These are phyloP conservation scores for Eueremaeus valkanovi DNA, from an alignment of 2,888 invertebrate genomes.

Conservation along the genomic window DNA sequence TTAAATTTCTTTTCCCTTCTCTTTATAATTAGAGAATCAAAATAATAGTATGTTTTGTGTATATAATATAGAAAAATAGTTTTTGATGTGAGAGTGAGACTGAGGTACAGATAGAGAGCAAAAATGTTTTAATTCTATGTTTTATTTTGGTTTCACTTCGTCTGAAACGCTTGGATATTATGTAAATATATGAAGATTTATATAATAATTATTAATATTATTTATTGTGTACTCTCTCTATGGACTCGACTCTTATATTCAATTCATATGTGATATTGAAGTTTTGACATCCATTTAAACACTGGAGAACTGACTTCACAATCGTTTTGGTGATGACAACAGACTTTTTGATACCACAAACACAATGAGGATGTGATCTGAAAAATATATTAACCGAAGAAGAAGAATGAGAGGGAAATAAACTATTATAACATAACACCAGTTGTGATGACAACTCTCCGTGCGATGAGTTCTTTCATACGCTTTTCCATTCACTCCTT, in stretches of 20 bases:
- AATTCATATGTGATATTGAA: not conserved
- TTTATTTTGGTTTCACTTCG: not conserved
- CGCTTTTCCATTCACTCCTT: not conserved
- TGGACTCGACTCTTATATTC: not conserved
- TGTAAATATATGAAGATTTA: slow-evolving; percentile 1
- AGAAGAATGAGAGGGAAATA: too few relatives aligned
- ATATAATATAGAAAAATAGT: not conserved
- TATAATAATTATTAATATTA: not conserved
- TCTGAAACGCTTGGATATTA: not conserved
- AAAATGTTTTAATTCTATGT: not conserved
- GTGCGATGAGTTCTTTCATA: not conserved
- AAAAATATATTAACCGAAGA: not conserved
- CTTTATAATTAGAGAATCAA: not conserved
- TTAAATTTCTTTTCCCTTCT: too few relatives aligned
- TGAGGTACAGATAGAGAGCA: not conserved
- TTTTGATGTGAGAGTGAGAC: not conserved
- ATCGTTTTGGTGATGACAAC: not conserved
- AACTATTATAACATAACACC: not conserved
- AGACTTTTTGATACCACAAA: not conserved
- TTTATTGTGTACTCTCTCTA: not conserved
- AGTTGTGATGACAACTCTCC: not conserved
- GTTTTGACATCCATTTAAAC: not conserved
- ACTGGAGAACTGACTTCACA: not conserved
- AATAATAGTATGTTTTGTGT: not conserved
- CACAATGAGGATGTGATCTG: not conserved